Evolutionary conservation across 2,888 invertebrate genomes (phyloP).

Genomic region (Brenthis hecate): DNA sequence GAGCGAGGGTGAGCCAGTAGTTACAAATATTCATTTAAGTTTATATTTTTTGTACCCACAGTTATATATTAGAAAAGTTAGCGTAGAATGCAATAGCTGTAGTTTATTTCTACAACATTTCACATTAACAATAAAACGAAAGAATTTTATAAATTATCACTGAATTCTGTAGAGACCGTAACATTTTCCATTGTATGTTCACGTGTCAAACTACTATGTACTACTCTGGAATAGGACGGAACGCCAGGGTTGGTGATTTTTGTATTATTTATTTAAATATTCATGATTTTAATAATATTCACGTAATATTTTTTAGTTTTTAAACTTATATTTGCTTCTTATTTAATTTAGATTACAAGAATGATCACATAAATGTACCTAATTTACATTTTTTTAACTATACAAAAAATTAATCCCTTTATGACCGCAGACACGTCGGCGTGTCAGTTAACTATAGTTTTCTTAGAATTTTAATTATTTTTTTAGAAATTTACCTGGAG

Average conservation of each 20-base stretch:
- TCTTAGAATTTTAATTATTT: too few species aligned
- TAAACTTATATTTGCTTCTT: too few species aligned
- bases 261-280: background rate
- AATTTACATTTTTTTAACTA: too few species aligned
- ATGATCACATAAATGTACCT: too few species aligned
- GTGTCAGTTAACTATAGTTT: too few species aligned
- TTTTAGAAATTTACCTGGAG: too few species aligned
- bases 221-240: conserved; percentile 1
- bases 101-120: conserved; percentile 31
- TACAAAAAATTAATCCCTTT: too few species aligned
- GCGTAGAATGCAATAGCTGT: conserved; percentile 20
- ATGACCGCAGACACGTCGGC: too few species aligned
- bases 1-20: too few species aligned
- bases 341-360: too few species aligned
- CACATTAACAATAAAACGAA: conserved; percentile 31
- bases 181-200: conserved; percentile 31
- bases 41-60: conserved; percentile 6
- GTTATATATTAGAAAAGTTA: background rate
- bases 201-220: conserved; percentile 30
- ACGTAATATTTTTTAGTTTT: too few species aligned
- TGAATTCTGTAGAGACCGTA: conserved; percentile 29
- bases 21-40: background rate
- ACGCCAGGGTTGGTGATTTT: background rate
- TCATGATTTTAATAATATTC: background rate
- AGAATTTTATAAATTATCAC: conserved; percentile 38